A percentile compares a stretch with the other conserved stretches of the same genome.
These are phyloP conservation scores for Drosophila emarginata DNA, from an alignment of 2,888 invertebrate species.

Conservation along the genomic window DNA sequence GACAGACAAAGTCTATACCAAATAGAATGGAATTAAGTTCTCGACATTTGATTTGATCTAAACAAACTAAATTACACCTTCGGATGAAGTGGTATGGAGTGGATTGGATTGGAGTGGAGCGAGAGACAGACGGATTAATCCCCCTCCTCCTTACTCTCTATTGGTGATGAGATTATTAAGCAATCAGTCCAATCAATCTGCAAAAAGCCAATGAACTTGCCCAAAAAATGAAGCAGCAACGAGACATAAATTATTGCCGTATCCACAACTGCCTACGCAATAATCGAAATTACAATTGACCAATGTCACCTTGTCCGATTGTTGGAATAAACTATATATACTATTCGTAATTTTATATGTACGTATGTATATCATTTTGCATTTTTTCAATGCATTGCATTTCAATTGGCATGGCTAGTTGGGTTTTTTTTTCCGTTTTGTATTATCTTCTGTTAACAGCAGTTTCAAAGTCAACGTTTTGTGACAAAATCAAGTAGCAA, in stretches of 20 bases:
- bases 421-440: conserved; percentile 51
- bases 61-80: conserved; percentile 45
- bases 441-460: conserved; percentile 24
- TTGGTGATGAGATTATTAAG: conserved; percentile 67
- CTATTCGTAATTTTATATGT: too few species aligned
- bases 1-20: conserved; percentile 40
- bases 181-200: conserved; percentile 73
- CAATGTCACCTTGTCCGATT: conserved; percentile 73
- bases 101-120: neutral
- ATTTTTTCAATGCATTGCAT: conserved; percentile 57
- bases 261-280: neutral
- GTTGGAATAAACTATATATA: conserved; percentile 33
- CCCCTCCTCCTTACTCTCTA: conserved; percentile 34
- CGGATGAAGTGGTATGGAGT: neutral
- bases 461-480: conserved; percentile 72
- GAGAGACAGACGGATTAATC: neutral
- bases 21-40: conserved; percentile 49
- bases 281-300: conserved; percentile 43
- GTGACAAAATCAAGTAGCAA: conserved; percentile 65
- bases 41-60: conserved; percentile 63
- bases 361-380: conserved; percentile 52
- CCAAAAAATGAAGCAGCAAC: conserved; percentile 5
- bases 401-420: conserved; percentile 58
- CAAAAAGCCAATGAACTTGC: conserved; percentile 68
- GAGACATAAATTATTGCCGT: conserved; percentile 5